phyloP scores from a whole-genome alignment of 1,140 invertebrate genomes.

The Bombus confusus region DNA sequence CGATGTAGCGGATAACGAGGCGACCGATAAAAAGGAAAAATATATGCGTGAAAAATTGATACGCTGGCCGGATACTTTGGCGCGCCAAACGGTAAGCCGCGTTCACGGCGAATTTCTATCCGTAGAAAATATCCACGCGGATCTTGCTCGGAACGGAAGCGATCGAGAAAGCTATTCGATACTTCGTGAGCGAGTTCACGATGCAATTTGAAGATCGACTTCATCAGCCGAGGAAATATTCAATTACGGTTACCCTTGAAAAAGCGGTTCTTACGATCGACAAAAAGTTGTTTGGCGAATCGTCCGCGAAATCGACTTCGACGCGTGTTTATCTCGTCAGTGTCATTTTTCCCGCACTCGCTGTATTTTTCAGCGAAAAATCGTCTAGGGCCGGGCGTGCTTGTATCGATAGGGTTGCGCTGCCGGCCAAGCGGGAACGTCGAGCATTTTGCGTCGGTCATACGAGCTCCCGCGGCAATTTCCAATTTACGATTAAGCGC shows the following conservation, averaged over 20 bases:
- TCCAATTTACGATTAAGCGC: slow-evolving; percentile 67
- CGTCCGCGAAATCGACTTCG: neutral
- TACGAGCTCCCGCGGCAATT: slow-evolving; percentile 61
- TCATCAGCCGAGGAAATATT: neutral
- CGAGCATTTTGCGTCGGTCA: slow-evolving; percentile 52
- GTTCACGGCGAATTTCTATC: neutral
- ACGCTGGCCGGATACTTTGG: slow-evolving; percentile 8
- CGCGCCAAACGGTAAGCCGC: neutral
- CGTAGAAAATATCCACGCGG: slow-evolving; percentile 24
- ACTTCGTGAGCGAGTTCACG: neutral
- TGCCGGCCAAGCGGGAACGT: neutral
- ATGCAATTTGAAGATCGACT: neutral
- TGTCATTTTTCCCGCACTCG: too few species aligned
- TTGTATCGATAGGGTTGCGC: neutral
- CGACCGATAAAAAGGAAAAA: neutral
- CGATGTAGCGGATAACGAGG: neutral
- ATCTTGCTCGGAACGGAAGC: neutral
- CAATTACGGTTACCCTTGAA: neutral
- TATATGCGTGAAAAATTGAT: slow-evolving; percentile 27
- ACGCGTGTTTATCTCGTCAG: neutral
- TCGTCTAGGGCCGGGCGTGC: neutral
- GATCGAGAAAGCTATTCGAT: neutral
- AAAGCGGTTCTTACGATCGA: neutral
- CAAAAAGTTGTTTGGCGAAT: neutral
- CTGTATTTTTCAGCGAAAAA: neutral